Evolutionary conservation across 2,888 invertebrate genomes (phyloP), one percentile per base, ranked within the genome.

Genomic region (Tupiocoris notatus): DNA sequence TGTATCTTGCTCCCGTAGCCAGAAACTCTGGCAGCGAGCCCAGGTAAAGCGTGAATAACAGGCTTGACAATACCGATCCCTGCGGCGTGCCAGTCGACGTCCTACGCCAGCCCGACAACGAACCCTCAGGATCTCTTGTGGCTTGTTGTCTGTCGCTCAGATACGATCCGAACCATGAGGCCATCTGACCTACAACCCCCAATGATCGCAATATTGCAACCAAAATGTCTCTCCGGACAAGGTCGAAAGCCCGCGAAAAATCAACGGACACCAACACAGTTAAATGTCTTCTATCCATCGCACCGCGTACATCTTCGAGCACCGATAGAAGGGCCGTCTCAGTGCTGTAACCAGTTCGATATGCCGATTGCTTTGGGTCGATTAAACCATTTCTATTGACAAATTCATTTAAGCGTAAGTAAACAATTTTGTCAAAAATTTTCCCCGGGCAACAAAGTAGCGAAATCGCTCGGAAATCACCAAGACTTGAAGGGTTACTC

Each of bases 181-280:
- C 9, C 2, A 65, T 1, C 16, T 25, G 25, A 2, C 20, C 39
- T 3, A 18, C 23, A 17, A 65, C 18, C 23, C 39, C 25, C 2
- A 9, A 18, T n/a, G 59, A 59, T 59, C 16, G 59, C 59, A 59
- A n/a, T 9, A 59, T 59, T 59, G n/a, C 6, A 59, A 9, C 6
- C 59, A 20, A n/a, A 9, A 59, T 59, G 3, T 59, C 59, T 9
- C n/a, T 3, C 7, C n/a, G 17, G 3, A 65, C 7, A 16, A 1
- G 23, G 20, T 65, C 66, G 20, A 56, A 66, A 12, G 66, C 66
- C 54, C 39, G 3, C 1, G 66, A 56, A 56, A 66, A 66, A 66
- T 66, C 66, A 56, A 66, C 20, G 20, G 20, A 7, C 0, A 66
- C 54, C 6, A 66, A n/a, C 20, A 66, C 7, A 1, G 66, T 54